Evolutionary conservation across 2,113 vertebrate species (phyloP).

Genomic region (Oenanthe melanoleuca): DNA sequence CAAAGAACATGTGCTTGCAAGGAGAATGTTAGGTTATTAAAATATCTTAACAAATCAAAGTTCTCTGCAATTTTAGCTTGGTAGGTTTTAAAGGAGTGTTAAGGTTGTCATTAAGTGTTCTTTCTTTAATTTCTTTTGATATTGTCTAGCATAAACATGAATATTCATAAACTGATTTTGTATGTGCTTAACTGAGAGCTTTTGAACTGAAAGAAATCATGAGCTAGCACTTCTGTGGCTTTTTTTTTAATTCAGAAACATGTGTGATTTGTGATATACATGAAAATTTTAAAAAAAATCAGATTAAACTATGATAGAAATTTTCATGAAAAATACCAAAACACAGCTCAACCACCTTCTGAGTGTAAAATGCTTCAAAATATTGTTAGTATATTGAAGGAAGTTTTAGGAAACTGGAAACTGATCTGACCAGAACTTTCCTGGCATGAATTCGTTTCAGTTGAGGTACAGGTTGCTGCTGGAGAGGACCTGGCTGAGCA

Average conservation of each 20-base stretch:
- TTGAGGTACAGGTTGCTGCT: not conserved
- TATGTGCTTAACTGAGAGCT: not conserved
- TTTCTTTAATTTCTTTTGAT: conserved; percentile 21
- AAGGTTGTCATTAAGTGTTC: not conserved
- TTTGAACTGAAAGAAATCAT: not conserved
- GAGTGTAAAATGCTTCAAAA: not conserved
- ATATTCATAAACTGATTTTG: not conserved
- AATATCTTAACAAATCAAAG: not conserved
- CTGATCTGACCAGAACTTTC: not conserved
- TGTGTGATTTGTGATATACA: not conserved
- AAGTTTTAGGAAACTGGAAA: not conserved
- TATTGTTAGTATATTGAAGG: not conserved
- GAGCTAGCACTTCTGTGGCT: not conserved
- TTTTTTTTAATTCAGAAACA: not conserved
- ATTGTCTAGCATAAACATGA: not conserved
- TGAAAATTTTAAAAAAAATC: not conserved
- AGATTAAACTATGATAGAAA: not conserved
- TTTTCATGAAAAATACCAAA: not conserved
- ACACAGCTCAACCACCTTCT: not conserved
- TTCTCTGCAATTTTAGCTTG: not conserved
- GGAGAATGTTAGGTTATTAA: not conserved
- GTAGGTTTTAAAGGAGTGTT: not conserved
- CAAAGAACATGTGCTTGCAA: not conserved
- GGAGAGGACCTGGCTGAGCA: not conserved
- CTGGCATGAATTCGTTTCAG: not conserved